These are phyloP conservation scores for Tetanocera ferruginea DNA, from an alignment of 2,888 invertebrate species.

Conservation along the genomic window DNA sequence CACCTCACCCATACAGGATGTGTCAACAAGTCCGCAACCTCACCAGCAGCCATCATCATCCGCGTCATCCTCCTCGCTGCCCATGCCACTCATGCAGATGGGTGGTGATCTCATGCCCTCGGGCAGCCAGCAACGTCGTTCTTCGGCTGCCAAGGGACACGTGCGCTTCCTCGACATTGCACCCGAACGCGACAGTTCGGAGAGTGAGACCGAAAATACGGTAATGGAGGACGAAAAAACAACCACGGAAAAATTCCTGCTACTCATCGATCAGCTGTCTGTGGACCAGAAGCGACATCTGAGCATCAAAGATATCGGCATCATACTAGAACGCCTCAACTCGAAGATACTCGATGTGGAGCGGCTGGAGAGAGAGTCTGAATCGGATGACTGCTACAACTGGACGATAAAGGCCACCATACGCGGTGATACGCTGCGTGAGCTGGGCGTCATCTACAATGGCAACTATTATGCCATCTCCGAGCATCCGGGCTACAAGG, in stretches of 20 bases:
- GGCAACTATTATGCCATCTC: conserved; percentile 96
- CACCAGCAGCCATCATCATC: conserved; percentile 60
- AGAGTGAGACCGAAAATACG: conserved; percentile 94
- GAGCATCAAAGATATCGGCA: conserved; percentile 94
- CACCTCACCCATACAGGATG: conserved; percentile 91
- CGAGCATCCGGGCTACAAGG: conserved; percentile 94
- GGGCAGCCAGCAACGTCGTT: conserved; percentile 68
- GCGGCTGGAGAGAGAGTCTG: conserved; percentile 90
- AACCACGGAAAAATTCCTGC: conserved; percentile 87
- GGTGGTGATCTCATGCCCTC: conserved; percentile 69
- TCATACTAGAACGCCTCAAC: conserved; percentile 91
- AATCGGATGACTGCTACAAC: conserved; percentile 94
- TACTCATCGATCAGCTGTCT: conserved; percentile 92
- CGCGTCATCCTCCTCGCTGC: conserved; percentile 56
- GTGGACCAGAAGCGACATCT: conserved; percentile 93
- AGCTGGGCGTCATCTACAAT: conserved; percentile 94
- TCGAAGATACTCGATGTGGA: conserved; percentile 95
- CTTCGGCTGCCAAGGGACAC: conserved; percentile 78
- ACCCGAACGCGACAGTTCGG: conserved; percentile 87
- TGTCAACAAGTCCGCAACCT: conserved; percentile 77
- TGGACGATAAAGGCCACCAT: conserved; percentile 98
- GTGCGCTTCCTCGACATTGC: conserved; percentile 87
- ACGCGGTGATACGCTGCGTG: conserved; percentile 89
- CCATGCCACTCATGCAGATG: conserved; percentile 69
- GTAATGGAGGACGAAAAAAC: conserved; percentile 86